A percentile compares a stretch with the other conserved stretches of the same genome.
Evolutionary conservation across 2,888 invertebrate genomes (phyloP).

Genomic region (Hesperia comma): DNA sequence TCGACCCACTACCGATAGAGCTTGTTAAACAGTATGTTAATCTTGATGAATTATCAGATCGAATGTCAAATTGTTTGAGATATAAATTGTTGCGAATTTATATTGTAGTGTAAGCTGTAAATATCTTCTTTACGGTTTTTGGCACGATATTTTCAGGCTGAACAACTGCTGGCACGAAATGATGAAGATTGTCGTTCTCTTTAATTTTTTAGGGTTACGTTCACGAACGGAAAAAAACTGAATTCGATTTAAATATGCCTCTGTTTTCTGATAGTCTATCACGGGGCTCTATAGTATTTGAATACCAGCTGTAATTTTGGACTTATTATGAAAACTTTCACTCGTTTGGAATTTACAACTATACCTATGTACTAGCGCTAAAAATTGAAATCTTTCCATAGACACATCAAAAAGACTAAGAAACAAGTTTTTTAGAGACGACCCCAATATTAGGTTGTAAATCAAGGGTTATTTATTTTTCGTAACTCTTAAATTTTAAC

Average conservation of each 20-base stretch:
- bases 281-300: too few relatives aligned
- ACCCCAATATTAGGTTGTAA: constrained; percentile 49
- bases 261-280: too few relatives aligned
- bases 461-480: constrained; percentile 51
- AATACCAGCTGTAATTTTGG: too few relatives aligned
- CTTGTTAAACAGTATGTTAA: neutral
- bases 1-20: neutral
- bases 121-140: neutral
- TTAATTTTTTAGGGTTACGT: too few relatives aligned
- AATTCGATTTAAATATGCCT: too few relatives aligned
- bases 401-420: neutral
- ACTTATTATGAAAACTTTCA: too few relatives aligned
- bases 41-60: neutral
- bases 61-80: neutral
- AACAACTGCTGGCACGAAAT: neutral
- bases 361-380: neutral
- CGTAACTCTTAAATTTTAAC: constrained; percentile 54
- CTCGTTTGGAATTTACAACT: too few relatives aligned
- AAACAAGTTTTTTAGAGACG: constrained; percentile 9
- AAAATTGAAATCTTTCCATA: neutral
- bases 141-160: neutral
- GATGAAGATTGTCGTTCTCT: too few relatives aligned
- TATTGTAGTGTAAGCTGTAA: neutral
- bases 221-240: too few relatives aligned
- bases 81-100: neutral